Percentiles rank a stretch among this genome's conserved stretches.
Conservation (phyloP, 2,113 vertebrate species). For the Pterophyllum scalare region DNA sequence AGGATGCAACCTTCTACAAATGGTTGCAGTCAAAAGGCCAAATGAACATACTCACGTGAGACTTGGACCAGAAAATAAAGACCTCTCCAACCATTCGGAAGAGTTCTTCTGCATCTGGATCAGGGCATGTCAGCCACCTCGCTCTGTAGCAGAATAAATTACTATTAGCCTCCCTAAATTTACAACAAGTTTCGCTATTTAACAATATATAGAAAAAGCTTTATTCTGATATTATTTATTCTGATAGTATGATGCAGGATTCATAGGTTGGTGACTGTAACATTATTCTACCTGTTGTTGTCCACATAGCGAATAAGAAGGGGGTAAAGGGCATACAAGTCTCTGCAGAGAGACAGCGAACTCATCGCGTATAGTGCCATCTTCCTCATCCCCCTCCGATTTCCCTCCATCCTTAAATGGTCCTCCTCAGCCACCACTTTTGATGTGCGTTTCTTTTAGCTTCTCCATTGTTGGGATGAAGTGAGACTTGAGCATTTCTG, state of each 20-base stretch:
- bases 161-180: not conserved
- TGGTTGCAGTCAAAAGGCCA: not conserved
- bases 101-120: conserved; percentile 90
- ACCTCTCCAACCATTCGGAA: conserved; percentile 96
- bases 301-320: conserved; percentile 96
- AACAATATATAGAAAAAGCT: too few relatives aligned
- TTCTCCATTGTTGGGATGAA: conserved; percentile 96
- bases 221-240: too few relatives aligned
- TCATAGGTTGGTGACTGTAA: not conserved
- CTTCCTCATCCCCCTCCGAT: conserved; percentile 86
- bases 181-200: not conserved
- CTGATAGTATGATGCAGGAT: not conserved
- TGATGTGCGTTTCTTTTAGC: conserved; percentile 89
- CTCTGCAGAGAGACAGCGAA: conserved; percentile 95
- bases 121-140: conserved; percentile 89
- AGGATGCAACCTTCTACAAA: not conserved
- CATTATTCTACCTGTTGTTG: conserved; percentile 89
- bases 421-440: conserved; percentile 96
- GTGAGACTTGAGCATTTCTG: conserved; percentile 92
- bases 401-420: conserved; percentile 91
- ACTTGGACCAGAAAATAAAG: conserved; percentile 98
- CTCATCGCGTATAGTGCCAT: conserved; percentile 90
- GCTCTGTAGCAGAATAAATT: conserved; percentile 79
- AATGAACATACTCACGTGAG: conserved; percentile 84
- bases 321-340: conserved; percentile 94